A percentile compares a stretch with the other conserved stretches of the same genome.
Conservation (phyloP, 1,140 invertebrate species). For the Proales similis region DNA sequence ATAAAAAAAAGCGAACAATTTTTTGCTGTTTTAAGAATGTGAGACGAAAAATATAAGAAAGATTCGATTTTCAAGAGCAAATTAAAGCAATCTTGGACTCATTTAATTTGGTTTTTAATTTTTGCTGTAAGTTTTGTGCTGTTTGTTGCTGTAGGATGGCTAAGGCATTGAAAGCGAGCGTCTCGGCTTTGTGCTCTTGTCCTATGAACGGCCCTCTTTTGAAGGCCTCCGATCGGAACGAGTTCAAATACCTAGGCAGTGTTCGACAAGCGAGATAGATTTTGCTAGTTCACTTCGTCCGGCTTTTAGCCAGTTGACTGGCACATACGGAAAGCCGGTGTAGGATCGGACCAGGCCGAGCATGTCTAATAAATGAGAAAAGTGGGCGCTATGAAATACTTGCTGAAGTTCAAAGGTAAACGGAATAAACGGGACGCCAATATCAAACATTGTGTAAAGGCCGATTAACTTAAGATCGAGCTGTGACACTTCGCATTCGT, state of each 20-base stretch:
- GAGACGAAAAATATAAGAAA: too few species aligned
- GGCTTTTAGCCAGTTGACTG: conserved; percentile 14
- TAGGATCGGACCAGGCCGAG: conserved; percentile 1
- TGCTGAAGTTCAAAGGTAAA: conserved; percentile 27
- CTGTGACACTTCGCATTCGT: not conserved
- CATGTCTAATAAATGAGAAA: conserved; percentile 30
- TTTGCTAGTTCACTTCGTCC: conserved; percentile 1
- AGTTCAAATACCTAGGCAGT: conserved; percentile 22
- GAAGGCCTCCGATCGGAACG: too few species aligned
- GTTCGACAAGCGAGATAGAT: conserved; percentile 16
- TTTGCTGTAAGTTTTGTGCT: too few species aligned
- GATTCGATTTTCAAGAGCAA: too few species aligned
- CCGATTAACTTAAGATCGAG: conserved; percentile 32
- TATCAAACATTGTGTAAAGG: conserved; percentile 11
- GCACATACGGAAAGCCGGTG: conserved; percentile 29
- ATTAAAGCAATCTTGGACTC: too few species aligned
- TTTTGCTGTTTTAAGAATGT: too few species aligned
- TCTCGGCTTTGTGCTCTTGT: too few species aligned
- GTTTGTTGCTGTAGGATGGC: too few species aligned
- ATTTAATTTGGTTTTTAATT: too few species aligned
- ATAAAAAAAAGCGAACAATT: too few species aligned
- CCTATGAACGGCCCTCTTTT: too few species aligned
- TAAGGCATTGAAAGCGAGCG: too few species aligned
- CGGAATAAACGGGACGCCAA: conserved; percentile 9
- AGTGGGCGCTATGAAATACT: conserved; percentile 26